Percentiles rank a stretch among this genome's conserved stretches.
These are phyloP conservation scores for Girardinus metallicus DNA, from an alignment of 2,797 vertebrate genomes.

Conservation along the genomic window DNA sequence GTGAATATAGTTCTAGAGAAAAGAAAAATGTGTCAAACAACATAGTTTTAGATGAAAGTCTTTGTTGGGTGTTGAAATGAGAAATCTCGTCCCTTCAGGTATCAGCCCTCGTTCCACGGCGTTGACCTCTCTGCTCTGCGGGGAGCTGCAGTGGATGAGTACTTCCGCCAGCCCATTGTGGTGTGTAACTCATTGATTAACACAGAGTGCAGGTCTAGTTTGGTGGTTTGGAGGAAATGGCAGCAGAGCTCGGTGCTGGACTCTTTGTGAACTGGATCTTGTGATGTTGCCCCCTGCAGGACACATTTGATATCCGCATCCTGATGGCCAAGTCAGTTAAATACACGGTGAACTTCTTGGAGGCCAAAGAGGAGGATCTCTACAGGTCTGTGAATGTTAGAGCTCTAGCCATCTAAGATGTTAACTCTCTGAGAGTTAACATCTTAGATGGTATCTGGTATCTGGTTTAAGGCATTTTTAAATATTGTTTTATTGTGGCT, in stretches of 20 bases:
- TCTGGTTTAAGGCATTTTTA: too few relatives aligned
- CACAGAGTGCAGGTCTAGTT: too few relatives aligned
- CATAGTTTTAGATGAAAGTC: background rate
- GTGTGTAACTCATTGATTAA: slow-evolving; percentile 65
- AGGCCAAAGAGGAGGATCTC: slow-evolving; percentile 95
- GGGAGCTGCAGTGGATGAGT: slow-evolving; percentile 95
- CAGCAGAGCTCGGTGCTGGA: too few relatives aligned
- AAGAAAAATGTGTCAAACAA: background rate
- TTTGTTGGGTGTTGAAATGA: background rate
- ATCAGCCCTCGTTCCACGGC: slow-evolving; percentile 96
- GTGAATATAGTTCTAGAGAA: too few relatives aligned
- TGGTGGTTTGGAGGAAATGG: too few relatives aligned
- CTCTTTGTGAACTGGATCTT: background rate
- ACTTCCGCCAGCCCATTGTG: slow-evolving; percentile 96
- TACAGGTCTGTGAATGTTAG: slow-evolving; percentile 84
- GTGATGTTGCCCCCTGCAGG: slow-evolving; percentile 70
- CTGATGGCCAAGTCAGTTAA: slow-evolving; percentile 98
- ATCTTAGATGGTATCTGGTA: too few relatives aligned
- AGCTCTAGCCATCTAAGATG: too few relatives aligned
- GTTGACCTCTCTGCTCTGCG: slow-evolving; percentile 95
- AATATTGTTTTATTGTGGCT: too few relatives aligned
- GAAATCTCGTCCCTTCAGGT: slow-evolving; percentile 77
- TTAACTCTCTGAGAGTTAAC: too few relatives aligned
- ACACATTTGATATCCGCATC: slow-evolving; percentile 96
- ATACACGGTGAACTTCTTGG: slow-evolving; percentile 96